phyloP scores from a whole-genome alignment of 2,797 vertebrate species.

The Typhlichthys subterraneus region DNA sequence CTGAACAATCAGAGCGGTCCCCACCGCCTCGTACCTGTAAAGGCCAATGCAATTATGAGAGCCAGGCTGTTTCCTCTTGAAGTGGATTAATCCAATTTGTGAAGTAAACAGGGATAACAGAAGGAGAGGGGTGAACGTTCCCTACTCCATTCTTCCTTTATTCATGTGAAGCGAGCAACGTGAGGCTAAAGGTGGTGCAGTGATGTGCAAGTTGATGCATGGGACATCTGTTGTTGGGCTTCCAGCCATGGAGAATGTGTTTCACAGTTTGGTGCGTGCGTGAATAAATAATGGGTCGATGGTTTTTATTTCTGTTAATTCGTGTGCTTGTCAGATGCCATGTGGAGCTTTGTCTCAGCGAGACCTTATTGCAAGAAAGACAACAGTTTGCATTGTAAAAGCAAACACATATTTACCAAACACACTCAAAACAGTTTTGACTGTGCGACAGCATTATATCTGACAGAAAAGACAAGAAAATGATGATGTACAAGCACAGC shows the following conservation, averaged over 20 bases:
- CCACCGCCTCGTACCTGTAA: conserved; percentile 21
- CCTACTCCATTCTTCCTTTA: background rate
- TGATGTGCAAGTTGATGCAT: conserved; percentile 11
- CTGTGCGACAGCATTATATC: too few species aligned
- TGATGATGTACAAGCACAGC: too few species aligned
- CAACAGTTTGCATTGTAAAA: too few species aligned
- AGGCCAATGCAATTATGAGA: conserved; percentile 31
- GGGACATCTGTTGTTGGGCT: conserved; percentile 39
- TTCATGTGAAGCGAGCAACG: conserved; percentile 13
- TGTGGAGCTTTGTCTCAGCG: background rate
- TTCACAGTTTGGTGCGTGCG: conserved; percentile 11
- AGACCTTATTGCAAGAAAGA: background rate
- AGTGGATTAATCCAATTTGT: conserved; percentile 27
- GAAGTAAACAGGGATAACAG: conserved; percentile 8
- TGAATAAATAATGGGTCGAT: conserved; percentile 8
- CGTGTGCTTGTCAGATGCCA: background rate
- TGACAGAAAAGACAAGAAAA: too few species aligned
- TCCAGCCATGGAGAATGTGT: conserved; percentile 13
- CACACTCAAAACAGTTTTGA: too few species aligned
- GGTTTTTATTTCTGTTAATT: conserved; percentile 15
- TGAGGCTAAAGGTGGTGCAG: conserved; percentile 31
- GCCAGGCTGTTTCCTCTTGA: conserved; percentile 15
- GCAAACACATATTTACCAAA: too few species aligned
- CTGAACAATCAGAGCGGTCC: conserved; percentile 23
- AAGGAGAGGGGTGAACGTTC: conserved; percentile 3